Evolutionary conservation across 2,888 invertebrate genomes (phyloP).

Genomic region (Drosophila dives): DNA sequence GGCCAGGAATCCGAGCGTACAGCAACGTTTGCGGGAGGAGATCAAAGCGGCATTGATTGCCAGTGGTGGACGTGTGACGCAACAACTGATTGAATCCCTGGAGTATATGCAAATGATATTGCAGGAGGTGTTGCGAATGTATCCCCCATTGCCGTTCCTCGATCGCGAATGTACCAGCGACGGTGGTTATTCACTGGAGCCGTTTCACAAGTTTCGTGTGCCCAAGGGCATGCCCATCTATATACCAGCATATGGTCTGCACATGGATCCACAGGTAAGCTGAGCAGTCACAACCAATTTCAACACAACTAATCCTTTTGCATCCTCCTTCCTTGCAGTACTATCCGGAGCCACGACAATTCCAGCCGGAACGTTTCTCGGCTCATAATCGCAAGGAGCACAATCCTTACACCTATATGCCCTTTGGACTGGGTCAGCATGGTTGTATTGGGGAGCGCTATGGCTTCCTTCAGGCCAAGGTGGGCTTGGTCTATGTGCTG

Average conservation of each 20-base stretch:
- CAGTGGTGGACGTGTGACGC: conserved; percentile 83
- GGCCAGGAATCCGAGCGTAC: conserved; percentile 84
- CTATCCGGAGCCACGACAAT: conserved; percentile 81
- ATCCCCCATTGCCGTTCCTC: conserved; percentile 83
- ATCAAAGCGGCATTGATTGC: conserved; percentile 81
- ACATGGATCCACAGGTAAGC: conserved; percentile 82
- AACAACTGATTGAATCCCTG: conserved; percentile 84
- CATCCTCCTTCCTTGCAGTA: conserved; percentile 63
- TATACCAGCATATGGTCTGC: conserved; percentile 82
- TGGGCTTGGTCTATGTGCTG: conserved; percentile 83
- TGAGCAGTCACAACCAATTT: background rate
- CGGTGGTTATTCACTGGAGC: conserved; percentile 71
- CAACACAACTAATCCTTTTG: background rate
- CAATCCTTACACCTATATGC: conserved; percentile 83
- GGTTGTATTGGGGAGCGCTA: conserved; percentile 85
- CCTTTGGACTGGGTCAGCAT: conserved; percentile 84
- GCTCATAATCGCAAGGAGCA: conserved; percentile 79
- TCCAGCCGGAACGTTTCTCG: conserved; percentile 84
- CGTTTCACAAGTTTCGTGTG: conserved; percentile 73
- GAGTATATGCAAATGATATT: conserved; percentile 85
- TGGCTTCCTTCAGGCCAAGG: conserved; percentile 82
- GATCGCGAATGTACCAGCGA: conserved; percentile 82
- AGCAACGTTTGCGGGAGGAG: conserved; percentile 84
- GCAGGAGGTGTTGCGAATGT: conserved; percentile 82
- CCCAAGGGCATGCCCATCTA: conserved; percentile 82